phyloP scores from a whole-genome alignment of 2,797 vertebrate genomes.

The Poeciliopsis turneri region DNA sequence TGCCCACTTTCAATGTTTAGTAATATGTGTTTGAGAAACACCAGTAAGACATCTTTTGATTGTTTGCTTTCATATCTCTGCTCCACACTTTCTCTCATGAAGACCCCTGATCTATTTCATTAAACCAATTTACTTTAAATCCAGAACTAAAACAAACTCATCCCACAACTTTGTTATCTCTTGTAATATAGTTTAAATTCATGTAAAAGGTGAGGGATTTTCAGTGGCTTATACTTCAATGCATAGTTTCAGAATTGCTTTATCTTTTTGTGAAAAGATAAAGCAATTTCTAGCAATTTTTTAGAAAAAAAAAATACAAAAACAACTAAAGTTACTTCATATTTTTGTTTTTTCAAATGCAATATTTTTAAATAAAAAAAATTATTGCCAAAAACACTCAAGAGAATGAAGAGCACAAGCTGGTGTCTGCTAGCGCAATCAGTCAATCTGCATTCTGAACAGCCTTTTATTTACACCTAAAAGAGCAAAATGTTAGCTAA shows the following conservation, averaged over 20 bases:
- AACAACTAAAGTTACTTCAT: neutral
- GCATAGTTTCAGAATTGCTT: slow-evolving; percentile 14
- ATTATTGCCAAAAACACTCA: slow-evolving; percentile 15
- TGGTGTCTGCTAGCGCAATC: slow-evolving; percentile 35
- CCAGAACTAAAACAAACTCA: neutral
- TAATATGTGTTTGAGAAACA: neutral
- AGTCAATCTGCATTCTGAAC: slow-evolving; percentile 58
- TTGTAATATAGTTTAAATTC: slow-evolving; percentile 10
- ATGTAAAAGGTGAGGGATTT: slow-evolving; percentile 9
- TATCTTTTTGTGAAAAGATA: neutral
- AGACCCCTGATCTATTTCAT: slow-evolving; percentile 11
- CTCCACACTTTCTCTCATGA: slow-evolving; percentile 26
- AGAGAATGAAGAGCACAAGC: slow-evolving; percentile 27
- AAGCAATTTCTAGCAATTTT: neutral
- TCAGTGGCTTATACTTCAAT: slow-evolving; percentile 9
- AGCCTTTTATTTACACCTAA: slow-evolving; percentile 56
- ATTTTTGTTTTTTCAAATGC: neutral
- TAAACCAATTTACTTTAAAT: slow-evolving; percentile 5
- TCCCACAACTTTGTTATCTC: neutral
- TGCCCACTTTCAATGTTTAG: slow-evolving; percentile 13
- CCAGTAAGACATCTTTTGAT: slow-evolving; percentile 2
- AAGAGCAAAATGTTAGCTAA: slow-evolving; percentile 69
- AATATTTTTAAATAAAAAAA: neutral
- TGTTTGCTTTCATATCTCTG: slow-evolving; percentile 19
- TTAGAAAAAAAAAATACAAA: neutral